Evolutionary conservation across 2,888 invertebrate genomes (phyloP).

Genomic region (Pomacea canaliculata): DNA sequence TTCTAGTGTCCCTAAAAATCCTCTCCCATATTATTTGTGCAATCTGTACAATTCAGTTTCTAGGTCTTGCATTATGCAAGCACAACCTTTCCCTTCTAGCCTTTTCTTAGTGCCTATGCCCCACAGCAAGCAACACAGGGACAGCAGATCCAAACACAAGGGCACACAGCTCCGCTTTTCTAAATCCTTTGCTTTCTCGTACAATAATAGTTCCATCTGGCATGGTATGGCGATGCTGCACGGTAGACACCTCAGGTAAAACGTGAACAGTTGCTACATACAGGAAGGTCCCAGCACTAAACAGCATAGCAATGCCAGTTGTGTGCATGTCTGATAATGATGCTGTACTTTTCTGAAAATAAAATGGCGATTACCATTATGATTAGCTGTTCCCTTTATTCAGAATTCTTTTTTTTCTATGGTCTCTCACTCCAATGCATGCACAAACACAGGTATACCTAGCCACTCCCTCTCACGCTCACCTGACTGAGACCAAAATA

Average conservation of each 20-base stretch:
- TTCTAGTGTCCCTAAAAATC: too few species aligned
- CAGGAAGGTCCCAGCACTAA: constrained; percentile 98
- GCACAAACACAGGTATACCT: too few species aligned
- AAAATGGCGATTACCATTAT: neutral
- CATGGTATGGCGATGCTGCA: constrained; percentile 50
- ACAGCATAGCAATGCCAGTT: constrained; percentile 97
- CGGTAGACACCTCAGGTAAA: constrained; percentile 84
- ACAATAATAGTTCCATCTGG: constrained; percentile 62
- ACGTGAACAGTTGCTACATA: constrained; percentile 99
- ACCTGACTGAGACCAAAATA: constrained; percentile 89
- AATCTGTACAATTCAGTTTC: too few species aligned
- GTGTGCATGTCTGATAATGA: constrained; percentile 89
- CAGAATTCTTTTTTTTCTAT: too few species aligned
- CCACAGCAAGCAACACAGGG: constrained; percentile 90
- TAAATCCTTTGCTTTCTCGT: constrained; percentile 73
- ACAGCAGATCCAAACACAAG: constrained; percentile 88
- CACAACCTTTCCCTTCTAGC: too few species aligned
- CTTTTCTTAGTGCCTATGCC: constrained; percentile 75
- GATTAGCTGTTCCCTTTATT: too few species aligned
- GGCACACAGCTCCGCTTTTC: constrained; percentile 83
- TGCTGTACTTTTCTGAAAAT: constrained; percentile 87
- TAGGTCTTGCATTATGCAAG: too few species aligned
- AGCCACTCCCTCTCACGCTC: constrained; percentile 14
- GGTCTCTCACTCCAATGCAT: too few species aligned
- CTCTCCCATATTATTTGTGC: too few species aligned